phyloP scores from a whole-genome alignment of 2,888 invertebrate genomes.

The Urechis unicinctus region DNA sequence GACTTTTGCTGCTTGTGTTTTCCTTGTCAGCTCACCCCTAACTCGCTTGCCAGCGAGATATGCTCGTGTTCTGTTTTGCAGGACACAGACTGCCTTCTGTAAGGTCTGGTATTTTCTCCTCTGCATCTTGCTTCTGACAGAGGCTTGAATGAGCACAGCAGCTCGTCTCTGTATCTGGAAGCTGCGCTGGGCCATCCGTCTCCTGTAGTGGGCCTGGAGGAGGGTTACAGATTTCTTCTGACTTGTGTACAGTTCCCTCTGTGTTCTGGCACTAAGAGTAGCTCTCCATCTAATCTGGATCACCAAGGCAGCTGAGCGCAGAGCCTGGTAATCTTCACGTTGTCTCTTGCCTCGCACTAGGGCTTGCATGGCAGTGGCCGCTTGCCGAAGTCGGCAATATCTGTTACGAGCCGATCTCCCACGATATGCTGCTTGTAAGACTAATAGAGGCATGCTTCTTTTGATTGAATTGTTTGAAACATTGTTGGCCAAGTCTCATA shows the following conservation, averaged over 20 bases:
- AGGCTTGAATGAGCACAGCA: neutral
- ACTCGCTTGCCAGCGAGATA: neutral
- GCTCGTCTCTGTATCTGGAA: neutral
- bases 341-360: neutral
- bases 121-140: neutral
- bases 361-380: neutral
- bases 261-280: neutral
- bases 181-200: neutral
- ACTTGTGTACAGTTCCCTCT: neutral
- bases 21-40: conserved; percentile 1
- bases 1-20: conserved; percentile 11
- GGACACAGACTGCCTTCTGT: neutral
- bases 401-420: no score
- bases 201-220: neutral
- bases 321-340: neutral
- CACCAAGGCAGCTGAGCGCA: neutral
- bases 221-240: neutral
- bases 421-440: no score
- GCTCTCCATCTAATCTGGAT: conserved; percentile 1
- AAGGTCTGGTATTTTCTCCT: neutral
- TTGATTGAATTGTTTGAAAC: neutral
- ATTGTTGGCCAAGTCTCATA: neutral
- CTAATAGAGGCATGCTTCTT: neutral
- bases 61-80: neutral
- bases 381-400: neutral